phyloP scores from a whole-genome alignment of 53 echinoderm and acorn worm species.

The Stichopus horrens region DNA sequence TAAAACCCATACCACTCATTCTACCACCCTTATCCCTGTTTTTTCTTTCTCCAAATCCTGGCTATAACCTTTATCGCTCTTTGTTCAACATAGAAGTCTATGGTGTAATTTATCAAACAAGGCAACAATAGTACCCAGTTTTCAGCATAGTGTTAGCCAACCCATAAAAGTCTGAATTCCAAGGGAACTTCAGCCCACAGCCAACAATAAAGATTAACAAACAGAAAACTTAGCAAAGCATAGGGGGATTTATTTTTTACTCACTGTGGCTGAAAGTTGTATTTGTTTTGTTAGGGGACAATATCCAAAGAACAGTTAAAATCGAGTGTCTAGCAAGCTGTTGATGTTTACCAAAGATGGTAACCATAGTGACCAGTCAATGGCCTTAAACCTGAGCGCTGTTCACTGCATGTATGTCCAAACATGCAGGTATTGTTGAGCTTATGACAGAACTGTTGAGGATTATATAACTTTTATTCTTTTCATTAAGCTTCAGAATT shows the following conservation, averaged over 20 bases:
- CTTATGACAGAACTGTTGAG: too few relatives aligned
- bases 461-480: too few relatives aligned
- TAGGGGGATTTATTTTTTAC: not conserved
- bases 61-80: too few relatives aligned
- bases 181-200: not conserved
- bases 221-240: not conserved
- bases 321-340: not conserved
- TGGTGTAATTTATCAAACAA: too few relatives aligned
- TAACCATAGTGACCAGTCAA: not conserved
- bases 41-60: too few relatives aligned
- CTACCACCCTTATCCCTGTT: too few relatives aligned
- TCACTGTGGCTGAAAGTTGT: not conserved
- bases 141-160: too few relatives aligned
- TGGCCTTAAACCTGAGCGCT: not conserved
- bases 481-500: too few relatives aligned
- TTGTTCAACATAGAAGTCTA: too few relatives aligned
- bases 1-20: too few relatives aligned
- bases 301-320: not conserved
- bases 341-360: not conserved
- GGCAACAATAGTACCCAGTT: too few relatives aligned
- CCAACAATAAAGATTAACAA: not conserved
- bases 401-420: not conserved
- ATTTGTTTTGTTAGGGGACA: not conserved
- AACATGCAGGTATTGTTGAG: not conserved
- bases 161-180: not conserved